phyloP scores from a whole-genome alignment of 2,113 vertebrate genomes.

The Ceyx melanurus region DNA sequence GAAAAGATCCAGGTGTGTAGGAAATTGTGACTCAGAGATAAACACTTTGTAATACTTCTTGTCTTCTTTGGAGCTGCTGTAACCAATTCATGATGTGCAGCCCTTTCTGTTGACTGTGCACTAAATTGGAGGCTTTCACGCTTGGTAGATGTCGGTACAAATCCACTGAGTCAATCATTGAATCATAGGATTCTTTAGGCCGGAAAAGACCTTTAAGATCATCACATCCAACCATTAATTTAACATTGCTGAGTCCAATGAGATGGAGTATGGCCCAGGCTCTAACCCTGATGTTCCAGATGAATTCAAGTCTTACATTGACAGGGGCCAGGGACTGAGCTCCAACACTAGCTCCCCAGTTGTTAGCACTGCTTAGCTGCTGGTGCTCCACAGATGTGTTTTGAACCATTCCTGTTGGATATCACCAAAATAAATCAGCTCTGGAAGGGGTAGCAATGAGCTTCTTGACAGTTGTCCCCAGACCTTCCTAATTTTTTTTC shows the following conservation, averaged over 20 bases:
- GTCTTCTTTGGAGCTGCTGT: not conserved
- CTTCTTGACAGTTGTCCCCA: not conserved
- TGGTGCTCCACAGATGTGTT: not conserved
- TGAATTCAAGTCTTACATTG: not conserved
- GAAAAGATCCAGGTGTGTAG: not conserved
- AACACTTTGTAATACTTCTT: not conserved
- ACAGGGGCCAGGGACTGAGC: not conserved
- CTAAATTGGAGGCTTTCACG: not conserved
- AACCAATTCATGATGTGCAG: not conserved
- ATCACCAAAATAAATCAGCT: not conserved
- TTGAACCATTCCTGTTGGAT: not conserved
- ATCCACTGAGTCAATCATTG: not conserved
- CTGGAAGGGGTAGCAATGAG: not conserved
- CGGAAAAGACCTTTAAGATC: not conserved
- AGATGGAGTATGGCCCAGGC: not conserved
- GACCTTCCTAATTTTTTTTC: fast-evolving
- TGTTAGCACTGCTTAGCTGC: not conserved
- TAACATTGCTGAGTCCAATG: not conserved
- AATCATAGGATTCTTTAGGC: not conserved
- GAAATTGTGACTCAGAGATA: conserved; percentile 38
- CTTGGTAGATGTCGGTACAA: not conserved
- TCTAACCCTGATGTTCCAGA: not conserved
- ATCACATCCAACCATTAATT: not conserved
- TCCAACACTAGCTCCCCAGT: fast-evolving
- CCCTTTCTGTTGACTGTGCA: not conserved